A percentile compares a stretch with the other conserved stretches of the same genome.
Conservation (phyloP, 2,888 invertebrate species). For the Amphiduros pacificus region DNA sequence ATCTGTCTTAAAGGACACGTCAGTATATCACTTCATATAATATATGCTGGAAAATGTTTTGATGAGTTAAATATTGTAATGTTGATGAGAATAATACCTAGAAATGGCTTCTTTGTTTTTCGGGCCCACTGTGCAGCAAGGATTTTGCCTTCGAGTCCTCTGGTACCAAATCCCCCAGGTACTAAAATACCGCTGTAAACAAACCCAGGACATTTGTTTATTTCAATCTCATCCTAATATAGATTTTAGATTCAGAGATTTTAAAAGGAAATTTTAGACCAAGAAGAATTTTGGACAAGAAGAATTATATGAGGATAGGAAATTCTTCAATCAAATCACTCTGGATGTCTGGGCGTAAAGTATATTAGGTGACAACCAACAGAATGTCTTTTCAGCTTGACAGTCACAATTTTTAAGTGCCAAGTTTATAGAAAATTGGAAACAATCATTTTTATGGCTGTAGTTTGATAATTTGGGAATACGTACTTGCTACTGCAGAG, state of each 20-base stretch:
- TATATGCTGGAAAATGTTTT: too few species aligned
- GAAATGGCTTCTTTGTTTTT: constrained; percentile 82
- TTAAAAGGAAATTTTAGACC: too few species aligned
- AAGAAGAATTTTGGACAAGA: too few species aligned
- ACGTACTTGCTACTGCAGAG: constrained; percentile 69
- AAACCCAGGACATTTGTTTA: background rate
- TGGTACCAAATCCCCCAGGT: constrained; percentile 95
- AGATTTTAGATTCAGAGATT: too few species aligned
- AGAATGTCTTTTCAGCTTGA: background rate
- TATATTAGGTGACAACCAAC: background rate
- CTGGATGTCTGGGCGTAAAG: too few species aligned
- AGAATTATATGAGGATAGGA: too few species aligned
- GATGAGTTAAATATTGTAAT: too few species aligned
- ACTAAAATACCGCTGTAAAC: constrained; percentile 82
- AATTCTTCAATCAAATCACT: too few species aligned
- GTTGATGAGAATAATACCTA: constrained; percentile 66
- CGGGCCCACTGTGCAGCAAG: constrained; percentile 92
- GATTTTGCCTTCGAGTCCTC: constrained; percentile 96
- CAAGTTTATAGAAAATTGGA: background rate
- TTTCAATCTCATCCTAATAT: background rate
- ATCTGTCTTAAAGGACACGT: too few species aligned
- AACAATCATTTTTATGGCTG: background rate
- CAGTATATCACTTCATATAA: too few species aligned
- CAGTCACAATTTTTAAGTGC: background rate
- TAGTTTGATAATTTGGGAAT: background rate